These are phyloP conservation scores for Chiroxiphia lanceolata DNA, from an alignment of 2,797 vertebrate genomes.

Conservation along the genomic window DNA sequence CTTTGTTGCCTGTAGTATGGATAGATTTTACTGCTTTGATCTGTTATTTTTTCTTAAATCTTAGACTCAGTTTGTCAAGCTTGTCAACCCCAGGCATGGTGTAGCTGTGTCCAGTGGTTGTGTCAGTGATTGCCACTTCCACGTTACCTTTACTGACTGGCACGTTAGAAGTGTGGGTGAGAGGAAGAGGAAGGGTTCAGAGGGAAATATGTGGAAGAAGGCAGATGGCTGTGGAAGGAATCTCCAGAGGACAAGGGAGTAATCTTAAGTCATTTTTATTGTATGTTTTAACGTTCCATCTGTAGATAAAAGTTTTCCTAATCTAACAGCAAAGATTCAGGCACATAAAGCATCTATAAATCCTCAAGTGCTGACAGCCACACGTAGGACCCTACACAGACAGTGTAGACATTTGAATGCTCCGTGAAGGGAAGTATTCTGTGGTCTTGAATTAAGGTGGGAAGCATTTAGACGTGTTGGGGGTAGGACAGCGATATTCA, in stretches of 20 bases:
- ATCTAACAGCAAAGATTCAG: background rate
- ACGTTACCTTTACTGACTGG: background rate
- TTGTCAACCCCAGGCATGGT: background rate
- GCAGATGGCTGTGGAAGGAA: background rate
- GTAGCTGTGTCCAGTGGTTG: background rate
- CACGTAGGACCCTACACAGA: background rate
- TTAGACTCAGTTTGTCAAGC: background rate
- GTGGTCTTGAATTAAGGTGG: fast-evolving
- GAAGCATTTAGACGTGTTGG: background rate
- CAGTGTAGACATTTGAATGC: background rate
- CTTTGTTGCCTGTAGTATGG: background rate
- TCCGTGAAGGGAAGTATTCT: background rate
- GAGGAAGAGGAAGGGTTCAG: background rate
- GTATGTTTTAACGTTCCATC: background rate
- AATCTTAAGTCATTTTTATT: background rate
- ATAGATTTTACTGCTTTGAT: background rate
- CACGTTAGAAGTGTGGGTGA: fast-evolving
- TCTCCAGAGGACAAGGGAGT: background rate
- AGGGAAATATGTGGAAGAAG: background rate
- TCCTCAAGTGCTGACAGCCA: background rate
- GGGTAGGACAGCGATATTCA: background rate
- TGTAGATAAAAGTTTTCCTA: background rate
- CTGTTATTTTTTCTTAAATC: background rate
- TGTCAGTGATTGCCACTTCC: background rate
- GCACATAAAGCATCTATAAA: background rate